Evolutionary conservation across 1,140 invertebrate species (phyloP), one percentile per base, ranked within the genome.

Genomic region (Helicoverpa armigera): DNA sequence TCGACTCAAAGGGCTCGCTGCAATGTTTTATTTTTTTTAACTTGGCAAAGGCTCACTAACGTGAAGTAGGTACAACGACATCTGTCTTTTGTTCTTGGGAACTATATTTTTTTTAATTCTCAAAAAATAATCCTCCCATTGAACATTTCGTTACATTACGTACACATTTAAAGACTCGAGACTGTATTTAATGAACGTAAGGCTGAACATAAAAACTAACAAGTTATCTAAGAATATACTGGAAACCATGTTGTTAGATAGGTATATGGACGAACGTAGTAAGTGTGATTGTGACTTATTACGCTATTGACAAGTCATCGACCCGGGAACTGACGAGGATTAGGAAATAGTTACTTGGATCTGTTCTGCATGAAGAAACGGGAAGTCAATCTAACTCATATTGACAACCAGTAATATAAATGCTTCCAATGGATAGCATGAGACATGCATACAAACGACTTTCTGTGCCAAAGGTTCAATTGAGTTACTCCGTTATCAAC

Each of bases 231-330:
- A 63, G 13, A 10, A 10, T 48, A n/a, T n/a, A 60, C 58, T 10
- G 29, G 58, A 7, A 11, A 43, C 31, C 31, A 13, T 5, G 18
- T 16, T 2, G 23, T 63, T 13, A 48, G 69, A 53, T 10, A 48
- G 69, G 29, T 10, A 54, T n/a, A 72, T 23, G 23, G 86, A 90
- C 88, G 87, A 85, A 85, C 83, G 9, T 43, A 83, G 87, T 86
- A 82, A 84, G 85, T 90, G 87, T 85, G 83, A 87, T 86, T 89
- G 88, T 86, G 83, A 88, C 88, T 89, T 88, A 89, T 85, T 85
- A 85, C 87, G 79, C 82, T 85, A 88, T 84, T 85, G 82, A 86
- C 86, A 83, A 91, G 91, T 93, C 91, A 93, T 91, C 86, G 91
- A 91, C 91, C 91, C 84, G 85, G 82, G 87, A 84, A 83, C 83